Conservation (phyloP, 2,113 vertebrate genomes). For the Calidris pygmaea region DNA sequence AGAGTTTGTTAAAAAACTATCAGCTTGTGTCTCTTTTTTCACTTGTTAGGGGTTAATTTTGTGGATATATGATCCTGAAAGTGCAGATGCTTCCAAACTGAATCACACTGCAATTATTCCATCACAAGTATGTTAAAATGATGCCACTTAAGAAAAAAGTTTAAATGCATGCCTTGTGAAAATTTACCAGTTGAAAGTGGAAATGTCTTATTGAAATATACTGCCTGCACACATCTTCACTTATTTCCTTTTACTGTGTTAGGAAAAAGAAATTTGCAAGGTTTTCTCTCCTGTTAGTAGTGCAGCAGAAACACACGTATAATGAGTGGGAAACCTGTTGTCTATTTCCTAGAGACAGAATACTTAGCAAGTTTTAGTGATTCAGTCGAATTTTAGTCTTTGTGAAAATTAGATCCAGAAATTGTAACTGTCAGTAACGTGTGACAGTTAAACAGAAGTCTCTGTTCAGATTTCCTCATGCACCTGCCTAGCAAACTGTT, state of each 20-base stretch:
- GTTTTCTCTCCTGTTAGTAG: not conserved
- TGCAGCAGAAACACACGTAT: not conserved
- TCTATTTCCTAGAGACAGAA: not conserved
- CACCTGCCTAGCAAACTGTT: not conserved
- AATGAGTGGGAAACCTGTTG: not conserved
- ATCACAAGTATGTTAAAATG: not conserved
- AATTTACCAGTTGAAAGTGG: not conserved
- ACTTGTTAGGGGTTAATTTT: not conserved
- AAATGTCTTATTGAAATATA: not conserved
- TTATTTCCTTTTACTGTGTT: not conserved
- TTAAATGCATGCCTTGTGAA: not conserved
- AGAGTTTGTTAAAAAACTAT: not conserved
- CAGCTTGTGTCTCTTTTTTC: not conserved
- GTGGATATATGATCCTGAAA: conserved; percentile 53
- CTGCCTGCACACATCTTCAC: not conserved
- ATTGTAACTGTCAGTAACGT: not conserved
- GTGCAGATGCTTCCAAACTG: not conserved
- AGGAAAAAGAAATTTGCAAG: not conserved
- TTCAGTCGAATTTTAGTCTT: not conserved
- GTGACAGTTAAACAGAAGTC: not conserved
- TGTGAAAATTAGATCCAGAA: not conserved
- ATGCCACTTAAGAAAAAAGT: not conserved
- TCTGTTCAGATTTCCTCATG: not conserved
- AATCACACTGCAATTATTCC: not conserved
- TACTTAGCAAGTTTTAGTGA: not conserved